Conservation (phyloP, 2,797 vertebrate genomes). For the Uromys caudimaculatus region DNA sequence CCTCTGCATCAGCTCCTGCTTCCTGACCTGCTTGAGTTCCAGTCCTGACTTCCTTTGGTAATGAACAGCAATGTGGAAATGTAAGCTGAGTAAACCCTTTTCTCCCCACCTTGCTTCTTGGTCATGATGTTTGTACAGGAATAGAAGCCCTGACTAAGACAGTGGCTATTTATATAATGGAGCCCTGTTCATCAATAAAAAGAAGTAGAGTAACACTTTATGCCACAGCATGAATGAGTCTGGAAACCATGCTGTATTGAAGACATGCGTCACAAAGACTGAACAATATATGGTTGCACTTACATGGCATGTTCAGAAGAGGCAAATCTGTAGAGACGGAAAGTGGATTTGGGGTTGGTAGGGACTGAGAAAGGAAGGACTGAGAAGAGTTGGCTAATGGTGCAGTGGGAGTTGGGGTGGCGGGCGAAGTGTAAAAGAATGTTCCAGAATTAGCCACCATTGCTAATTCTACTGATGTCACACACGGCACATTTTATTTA, state of each 20-base stretch:
- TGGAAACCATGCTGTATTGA: no score
- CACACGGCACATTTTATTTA: neutral
- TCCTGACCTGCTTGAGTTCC: no score
- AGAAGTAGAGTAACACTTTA: neutral
- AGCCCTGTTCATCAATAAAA: neutral
- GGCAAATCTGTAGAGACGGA: neutral
- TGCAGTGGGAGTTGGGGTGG: no score
- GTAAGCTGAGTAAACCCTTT: no score
- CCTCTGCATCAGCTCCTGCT: no score
- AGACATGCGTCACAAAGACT: neutral
- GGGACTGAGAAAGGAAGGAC: neutral
- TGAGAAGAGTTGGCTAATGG: neutral
- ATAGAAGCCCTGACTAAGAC: no score
- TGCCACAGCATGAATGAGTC: neutral
- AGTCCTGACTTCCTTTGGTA: no score
- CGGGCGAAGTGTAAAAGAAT: neutral
- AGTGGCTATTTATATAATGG: neutral
- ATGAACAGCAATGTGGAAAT: no score
- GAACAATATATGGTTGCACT: neutral
- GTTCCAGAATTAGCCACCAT: neutral
- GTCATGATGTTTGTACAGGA: no score
- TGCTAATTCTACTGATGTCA: neutral
- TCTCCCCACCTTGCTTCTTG: no score
- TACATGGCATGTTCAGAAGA: neutral
- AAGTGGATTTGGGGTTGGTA: neutral